phyloP scores from a whole-genome alignment of 2,113 vertebrate species.

The Syngnathoides biaculeatus region DNA sequence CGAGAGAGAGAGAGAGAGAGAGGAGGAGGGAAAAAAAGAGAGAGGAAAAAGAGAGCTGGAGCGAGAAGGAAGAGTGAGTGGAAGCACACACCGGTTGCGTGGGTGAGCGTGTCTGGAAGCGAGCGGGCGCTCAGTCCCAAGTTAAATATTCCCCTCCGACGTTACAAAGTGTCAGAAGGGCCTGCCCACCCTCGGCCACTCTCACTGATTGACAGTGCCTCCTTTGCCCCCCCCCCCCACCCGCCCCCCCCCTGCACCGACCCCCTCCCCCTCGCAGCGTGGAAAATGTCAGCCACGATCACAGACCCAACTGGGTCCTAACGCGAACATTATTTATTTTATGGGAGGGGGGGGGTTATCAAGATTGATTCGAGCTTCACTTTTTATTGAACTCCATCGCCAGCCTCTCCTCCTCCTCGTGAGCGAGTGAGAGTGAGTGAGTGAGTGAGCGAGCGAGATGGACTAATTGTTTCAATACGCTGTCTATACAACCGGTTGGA shows the following conservation, averaged over 20 bases:
- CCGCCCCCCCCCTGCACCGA: conserved; percentile 37
- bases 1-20: not conserved
- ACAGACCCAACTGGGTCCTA: conserved; percentile 70
- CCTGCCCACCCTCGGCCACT: conserved; percentile 80
- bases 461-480: conserved; percentile 69
- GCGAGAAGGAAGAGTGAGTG: conserved; percentile 24
- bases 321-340: conserved; percentile 44
- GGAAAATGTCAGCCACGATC: conserved; percentile 73
- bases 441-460: conserved; percentile 12
- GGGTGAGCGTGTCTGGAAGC: conserved; percentile 73
- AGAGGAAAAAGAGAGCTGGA: not conserved
- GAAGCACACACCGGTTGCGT: conserved; percentile 75
- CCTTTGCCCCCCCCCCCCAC: conserved; percentile 21
- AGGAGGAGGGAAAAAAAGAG: not conserved
- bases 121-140: conserved; percentile 75
- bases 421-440: not conserved
- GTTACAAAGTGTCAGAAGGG: conserved; percentile 76
- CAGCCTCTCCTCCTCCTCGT: conserved; percentile 5
- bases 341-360: no score
- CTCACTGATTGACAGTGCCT: conserved; percentile 79
- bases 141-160: conserved; percentile 85
- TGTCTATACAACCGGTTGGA: conserved; percentile 61
- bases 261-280: conserved; percentile 59
- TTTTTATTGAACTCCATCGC: not conserved
- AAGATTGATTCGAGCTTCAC: conserved; percentile 18